Evolutionary conservation across 2,113 vertebrate species (phyloP).

Genomic region (Amphiprion ocellaris): DNA sequence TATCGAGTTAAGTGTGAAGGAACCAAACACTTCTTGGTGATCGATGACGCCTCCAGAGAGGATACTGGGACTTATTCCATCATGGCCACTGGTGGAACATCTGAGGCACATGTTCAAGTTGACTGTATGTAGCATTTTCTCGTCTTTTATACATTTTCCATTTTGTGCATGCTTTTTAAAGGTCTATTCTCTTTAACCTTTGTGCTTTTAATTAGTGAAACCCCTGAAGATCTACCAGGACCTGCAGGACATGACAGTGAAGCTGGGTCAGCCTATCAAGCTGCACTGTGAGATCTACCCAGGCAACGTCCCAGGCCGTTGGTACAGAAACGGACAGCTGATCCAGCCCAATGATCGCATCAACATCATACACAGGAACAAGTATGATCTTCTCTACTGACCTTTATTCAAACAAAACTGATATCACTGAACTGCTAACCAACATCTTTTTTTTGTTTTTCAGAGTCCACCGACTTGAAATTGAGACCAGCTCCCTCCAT

Average conservation of each 20-base stretch:
- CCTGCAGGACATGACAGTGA: constrained; percentile 88
- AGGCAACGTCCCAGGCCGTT: constrained; percentile 91
- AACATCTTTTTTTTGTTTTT: constrained; percentile 28
- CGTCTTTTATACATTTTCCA: neutral
- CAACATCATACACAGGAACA: constrained; percentile 92
- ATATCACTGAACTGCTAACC: neutral
- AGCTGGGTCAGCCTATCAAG: constrained; percentile 91
- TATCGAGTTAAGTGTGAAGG: constrained; percentile 92
- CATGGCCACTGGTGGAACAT: constrained; percentile 94
- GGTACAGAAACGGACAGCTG: constrained; percentile 96
- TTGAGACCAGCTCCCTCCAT: constrained; percentile 86
- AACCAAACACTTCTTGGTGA: constrained; percentile 92
- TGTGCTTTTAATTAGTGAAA: constrained; percentile 86
- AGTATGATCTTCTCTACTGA: constrained; percentile 73
- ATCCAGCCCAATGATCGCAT: constrained; percentile 91
- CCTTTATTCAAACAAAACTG: neutral
- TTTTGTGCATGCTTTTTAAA: neutral
- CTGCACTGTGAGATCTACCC: constrained; percentile 94
- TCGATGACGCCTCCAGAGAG: constrained; percentile 92
- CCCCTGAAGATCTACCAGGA: constrained; percentile 93
- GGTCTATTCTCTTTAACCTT: neutral
- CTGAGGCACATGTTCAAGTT: constrained; percentile 89
- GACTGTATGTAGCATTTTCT: constrained; percentile 86
- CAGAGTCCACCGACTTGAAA: constrained; percentile 92
- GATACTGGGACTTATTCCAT: constrained; percentile 93